A percentile compares a stretch with the other conserved stretches of the same genome.
phyloP scores from a whole-genome alignment of 2,797 vertebrate genomes.

The Spatula versicolor region DNA sequence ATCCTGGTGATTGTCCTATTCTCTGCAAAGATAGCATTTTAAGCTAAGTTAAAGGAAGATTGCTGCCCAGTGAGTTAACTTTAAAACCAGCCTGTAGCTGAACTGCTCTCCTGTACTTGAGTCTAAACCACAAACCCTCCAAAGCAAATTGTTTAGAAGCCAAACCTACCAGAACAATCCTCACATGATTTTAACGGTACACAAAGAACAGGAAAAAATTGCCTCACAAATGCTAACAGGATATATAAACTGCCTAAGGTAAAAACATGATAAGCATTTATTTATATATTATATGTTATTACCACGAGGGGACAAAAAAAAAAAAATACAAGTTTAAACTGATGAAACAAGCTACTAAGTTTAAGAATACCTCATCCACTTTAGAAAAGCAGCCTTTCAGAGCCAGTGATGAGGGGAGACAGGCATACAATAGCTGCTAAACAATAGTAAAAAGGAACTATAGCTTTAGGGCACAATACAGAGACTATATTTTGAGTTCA shows the following conservation, averaged over 20 bases:
- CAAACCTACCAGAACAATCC: background rate
- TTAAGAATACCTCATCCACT: background rate
- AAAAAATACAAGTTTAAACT: background rate
- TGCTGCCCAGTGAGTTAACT: background rate
- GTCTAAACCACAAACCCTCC: background rate
- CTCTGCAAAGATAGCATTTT: background rate
- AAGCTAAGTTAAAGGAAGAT: background rate
- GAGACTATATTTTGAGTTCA: background rate
- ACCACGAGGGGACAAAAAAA: background rate
- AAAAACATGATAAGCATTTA: background rate
- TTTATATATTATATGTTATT: background rate
- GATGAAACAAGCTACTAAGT: background rate
- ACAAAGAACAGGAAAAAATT: background rate
- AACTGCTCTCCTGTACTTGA: background rate
- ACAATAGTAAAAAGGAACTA: constrained; percentile 31
- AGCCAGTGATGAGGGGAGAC: background rate
- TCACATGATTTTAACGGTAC: background rate
- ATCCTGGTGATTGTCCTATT: background rate
- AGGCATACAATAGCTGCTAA: constrained; percentile 26
- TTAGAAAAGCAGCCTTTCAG: constrained; percentile 14
- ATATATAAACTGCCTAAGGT: background rate
- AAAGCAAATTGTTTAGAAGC: background rate
- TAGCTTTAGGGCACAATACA: background rate
- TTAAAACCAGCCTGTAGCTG: background rate
- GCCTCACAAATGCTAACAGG: background rate